Conservation (phyloP, 1,140 invertebrate genomes). For the Tetramorium alpestre region DNA sequence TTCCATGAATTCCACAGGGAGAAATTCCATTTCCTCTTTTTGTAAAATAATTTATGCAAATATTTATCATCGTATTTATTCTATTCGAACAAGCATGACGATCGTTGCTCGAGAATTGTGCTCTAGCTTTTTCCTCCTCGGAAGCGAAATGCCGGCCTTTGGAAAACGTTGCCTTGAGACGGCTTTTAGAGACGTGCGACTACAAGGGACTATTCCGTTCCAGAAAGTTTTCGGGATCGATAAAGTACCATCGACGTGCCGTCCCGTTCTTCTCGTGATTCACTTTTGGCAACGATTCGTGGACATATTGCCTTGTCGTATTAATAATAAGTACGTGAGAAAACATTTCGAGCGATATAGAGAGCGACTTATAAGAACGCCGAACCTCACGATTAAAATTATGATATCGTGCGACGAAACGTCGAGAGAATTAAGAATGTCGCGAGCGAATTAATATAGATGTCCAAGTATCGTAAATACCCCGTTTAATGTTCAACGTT, state of each 20-base stretch:
- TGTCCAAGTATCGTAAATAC: constrained; percentile 7
- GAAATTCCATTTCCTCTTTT: not conserved
- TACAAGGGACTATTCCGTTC: constrained; percentile 15
- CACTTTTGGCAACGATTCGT: constrained; percentile 53
- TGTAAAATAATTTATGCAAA: constrained; percentile 4
- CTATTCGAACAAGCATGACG: not conserved
- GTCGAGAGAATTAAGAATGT: not conserved
- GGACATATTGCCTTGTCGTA: constrained; percentile 40
- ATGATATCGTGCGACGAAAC: constrained; percentile 3
- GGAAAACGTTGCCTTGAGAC: constrained; percentile 30
- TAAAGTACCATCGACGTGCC: constrained; percentile 26
- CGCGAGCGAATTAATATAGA: constrained; percentile 18
- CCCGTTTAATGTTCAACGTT: constrained; percentile 34
- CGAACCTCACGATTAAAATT: constrained; percentile 27
- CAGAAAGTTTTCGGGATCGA: constrained; percentile 47
- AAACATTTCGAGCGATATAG: constrained; percentile 1
- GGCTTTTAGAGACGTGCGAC: constrained; percentile 13
- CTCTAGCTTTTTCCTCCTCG: not conserved
- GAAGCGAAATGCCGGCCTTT: constrained; percentile 9
- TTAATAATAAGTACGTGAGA: constrained; percentile 37
- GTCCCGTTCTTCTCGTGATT: constrained; percentile 40
- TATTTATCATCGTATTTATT: constrained; percentile 8
- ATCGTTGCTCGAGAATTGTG: not conserved
- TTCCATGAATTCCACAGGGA: not conserved
- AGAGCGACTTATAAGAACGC: constrained; percentile 13